Evolutionary conservation across 2,113 vertebrate species (phyloP).

Genomic region (Sinocyclocheilus maitianheensis): DNA sequence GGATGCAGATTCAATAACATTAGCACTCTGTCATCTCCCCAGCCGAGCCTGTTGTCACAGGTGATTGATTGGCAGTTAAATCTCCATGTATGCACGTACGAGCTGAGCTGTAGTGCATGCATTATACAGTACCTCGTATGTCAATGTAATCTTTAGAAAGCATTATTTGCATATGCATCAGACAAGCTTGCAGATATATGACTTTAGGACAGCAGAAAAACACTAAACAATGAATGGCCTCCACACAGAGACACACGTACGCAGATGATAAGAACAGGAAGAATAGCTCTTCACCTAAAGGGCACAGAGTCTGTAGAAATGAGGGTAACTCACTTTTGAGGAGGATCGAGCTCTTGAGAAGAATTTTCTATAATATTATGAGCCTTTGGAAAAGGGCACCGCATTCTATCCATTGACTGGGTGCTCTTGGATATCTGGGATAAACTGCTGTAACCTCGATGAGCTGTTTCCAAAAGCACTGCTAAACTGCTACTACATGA

Average conservation of each 20-base stretch:
- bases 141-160: slow-evolving; percentile 2
- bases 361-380: slow-evolving; percentile 6
- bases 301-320: slow-evolving; percentile 31
- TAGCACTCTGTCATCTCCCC: slow-evolving; percentile 27
- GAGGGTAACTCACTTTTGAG: background rate
- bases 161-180: background rate
- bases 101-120: background rate
- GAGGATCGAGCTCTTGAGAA: slow-evolving; percentile 13
- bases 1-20: slow-evolving; percentile 18
- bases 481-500: slow-evolving; percentile 26
- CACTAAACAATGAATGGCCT: background rate
- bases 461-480: background rate
- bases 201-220: background rate
- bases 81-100: background rate
- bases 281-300: slow-evolving; percentile 18
- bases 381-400: slow-evolving; percentile 28
- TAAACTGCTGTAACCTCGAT: slow-evolving; percentile 19
- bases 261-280: background rate
- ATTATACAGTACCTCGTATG: background rate
- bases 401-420: background rate
- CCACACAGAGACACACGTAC: background rate
- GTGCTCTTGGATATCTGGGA: slow-evolving; percentile 22
- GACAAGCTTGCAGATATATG: background rate
- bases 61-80: slow-evolving; percentile 38
- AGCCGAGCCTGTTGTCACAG: slow-evolving; percentile 1